Percentiles rank a stretch among this genome's conserved stretches.
Conservation (phyloP, 2,113 vertebrate genomes). For the Barnardius zonarius region DNA sequence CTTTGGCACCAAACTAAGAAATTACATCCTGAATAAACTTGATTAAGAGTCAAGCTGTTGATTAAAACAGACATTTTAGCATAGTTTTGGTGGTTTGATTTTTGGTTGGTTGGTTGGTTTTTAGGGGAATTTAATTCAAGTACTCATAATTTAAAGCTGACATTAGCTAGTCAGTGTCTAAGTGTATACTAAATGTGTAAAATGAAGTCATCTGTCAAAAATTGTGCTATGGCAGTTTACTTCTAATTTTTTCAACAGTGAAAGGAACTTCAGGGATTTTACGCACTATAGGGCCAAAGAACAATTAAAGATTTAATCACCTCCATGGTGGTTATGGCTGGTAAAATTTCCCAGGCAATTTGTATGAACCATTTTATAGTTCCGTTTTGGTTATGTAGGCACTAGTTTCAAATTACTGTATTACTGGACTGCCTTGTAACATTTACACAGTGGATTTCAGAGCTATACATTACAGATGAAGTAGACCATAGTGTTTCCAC, state of each 20-base stretch:
- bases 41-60: not conserved
- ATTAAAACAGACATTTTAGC: not conserved
- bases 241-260: not conserved
- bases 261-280: not conserved
- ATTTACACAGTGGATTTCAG: constrained; percentile 37
- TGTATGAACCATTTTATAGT: not conserved
- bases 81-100: not conserved
- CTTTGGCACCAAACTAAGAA: not conserved
- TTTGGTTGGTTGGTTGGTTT: not conserved
- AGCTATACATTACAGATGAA: not conserved
- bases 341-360: not conserved
- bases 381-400: constrained; percentile 15
- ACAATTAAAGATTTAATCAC: constrained; percentile 1
- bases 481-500: constrained; percentile 53
- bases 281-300: not conserved
- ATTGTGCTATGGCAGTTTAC: not conserved
- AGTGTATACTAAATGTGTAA: not conserved
- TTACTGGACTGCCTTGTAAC: constrained; percentile 27
- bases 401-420: constrained; percentile 14
- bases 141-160: not conserved
- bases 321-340: not conserved
- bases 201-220: not conserved
- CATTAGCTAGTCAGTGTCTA: not conserved
- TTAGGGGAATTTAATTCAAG: not conserved
- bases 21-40: not conserved